Evolutionary conservation across 2,888 invertebrate genomes (phyloP), one percentile per base, ranked within the genome.

Genomic region (Salticus scenicus): DNA sequence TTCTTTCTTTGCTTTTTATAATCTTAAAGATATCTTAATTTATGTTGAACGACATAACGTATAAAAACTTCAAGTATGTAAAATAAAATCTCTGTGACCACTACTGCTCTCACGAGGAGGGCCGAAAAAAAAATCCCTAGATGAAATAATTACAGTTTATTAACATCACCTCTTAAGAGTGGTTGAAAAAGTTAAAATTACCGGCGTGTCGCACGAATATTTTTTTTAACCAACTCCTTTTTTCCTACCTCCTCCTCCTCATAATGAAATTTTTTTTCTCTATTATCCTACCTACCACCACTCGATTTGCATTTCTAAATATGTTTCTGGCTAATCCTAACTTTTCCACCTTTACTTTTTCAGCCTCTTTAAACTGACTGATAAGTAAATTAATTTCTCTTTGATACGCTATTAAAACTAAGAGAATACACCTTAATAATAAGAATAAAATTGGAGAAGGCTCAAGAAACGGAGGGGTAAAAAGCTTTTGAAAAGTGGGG

Each of bases 351-450:
- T 77, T 67, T 41, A 67, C 67, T 76, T 77, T 67, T 77, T 75
- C 66, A 51, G 66, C 67, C 66, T 76, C 73, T 71, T 85, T 75
- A 72, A 80, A 80, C 37, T 79, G 70, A 75, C 79, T 85, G 85
- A 85, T 85, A 79, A 85, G 79, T 85, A 80, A 85, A 85, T 85
- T 85, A 85, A 85, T 85, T 85, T 85, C 64, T 75, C 63, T 80
- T 85, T 85, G 85, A 85, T 85, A 85, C 67, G 74, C 85, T 84
- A 63, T 84, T 84, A 84, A 84, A 84, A 78, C 67, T 72, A 80
- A 67, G 77, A 77, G 83, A 83, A 76, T 83, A 76, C 76, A 77
- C 66, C 77, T 72, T 75, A 83, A 83, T 83, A 83, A 83, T 66
- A 73, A 76, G 77, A 63, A 67, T 66, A 83, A 83, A 83, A 83